A percentile compares a stretch with the other conserved stretches of the same genome.
Conservation (phyloP, 2,888 invertebrate species). For the Trisateles emortualis region DNA sequence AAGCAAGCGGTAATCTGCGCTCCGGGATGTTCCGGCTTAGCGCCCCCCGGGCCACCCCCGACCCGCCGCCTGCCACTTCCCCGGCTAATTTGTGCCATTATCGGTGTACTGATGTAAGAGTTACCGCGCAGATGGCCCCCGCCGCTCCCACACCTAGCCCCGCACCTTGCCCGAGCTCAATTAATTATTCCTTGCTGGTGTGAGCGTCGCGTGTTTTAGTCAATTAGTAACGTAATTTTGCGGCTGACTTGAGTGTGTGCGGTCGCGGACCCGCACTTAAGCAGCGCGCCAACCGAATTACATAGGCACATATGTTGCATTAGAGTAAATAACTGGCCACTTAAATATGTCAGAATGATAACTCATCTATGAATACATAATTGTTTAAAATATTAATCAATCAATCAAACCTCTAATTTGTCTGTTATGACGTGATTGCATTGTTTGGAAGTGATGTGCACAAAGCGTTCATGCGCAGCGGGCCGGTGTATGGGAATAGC, state of each 20-base stretch:
- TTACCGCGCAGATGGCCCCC: constrained; percentile 84
- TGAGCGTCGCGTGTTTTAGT: constrained; percentile 87
- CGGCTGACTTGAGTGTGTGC: constrained; percentile 85
- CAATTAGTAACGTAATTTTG: constrained; percentile 87
- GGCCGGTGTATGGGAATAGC: constrained; percentile 64
- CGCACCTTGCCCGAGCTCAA: constrained; percentile 80
- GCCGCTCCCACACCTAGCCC: constrained; percentile 52
- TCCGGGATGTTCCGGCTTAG: constrained; percentile 87
- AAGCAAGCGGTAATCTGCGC: constrained; percentile 88
- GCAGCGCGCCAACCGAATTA: constrained; percentile 65
- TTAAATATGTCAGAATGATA: constrained; percentile 23
- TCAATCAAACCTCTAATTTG: constrained; percentile 48
- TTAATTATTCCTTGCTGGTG: constrained; percentile 86
- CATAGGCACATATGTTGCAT: constrained; percentile 36
- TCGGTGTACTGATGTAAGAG: constrained; percentile 87
- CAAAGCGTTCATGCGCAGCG: constrained; percentile 55
- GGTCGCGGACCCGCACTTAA: constrained; percentile 68
- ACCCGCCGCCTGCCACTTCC: constrained; percentile 78
- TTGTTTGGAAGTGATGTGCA: constrained; percentile 50
- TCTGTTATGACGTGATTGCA: constrained; percentile 55
- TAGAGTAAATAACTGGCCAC: constrained; percentile 30
- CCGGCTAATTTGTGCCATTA: constrained; percentile 87
- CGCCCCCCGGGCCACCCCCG: constrained; percentile 71
- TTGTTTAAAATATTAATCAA: constrained; percentile 31
- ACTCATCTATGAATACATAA: constrained; percentile 39